Conservation (phyloP, 2,113 vertebrate genomes). For the Chaenogobius annularis region DNA sequence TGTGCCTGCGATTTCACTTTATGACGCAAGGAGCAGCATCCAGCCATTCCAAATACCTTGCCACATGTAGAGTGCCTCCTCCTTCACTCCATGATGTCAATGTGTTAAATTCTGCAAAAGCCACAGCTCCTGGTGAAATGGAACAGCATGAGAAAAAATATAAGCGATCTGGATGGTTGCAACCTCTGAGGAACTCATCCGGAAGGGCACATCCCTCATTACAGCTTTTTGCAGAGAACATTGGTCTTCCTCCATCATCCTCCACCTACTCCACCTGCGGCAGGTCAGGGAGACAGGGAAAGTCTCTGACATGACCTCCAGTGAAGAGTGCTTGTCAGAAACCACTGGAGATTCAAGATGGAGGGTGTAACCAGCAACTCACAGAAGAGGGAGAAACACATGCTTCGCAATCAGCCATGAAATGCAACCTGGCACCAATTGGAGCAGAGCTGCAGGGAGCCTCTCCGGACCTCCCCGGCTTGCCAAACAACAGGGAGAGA, state of each 20-base stretch:
- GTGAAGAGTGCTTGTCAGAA: constrained; percentile 60
- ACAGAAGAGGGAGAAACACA: constrained; percentile 58
- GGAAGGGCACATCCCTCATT: constrained; percentile 65
- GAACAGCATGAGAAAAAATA: constrained; percentile 24
- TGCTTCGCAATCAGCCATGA: constrained; percentile 71
- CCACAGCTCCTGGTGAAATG: constrained; percentile 23
- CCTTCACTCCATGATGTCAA: constrained; percentile 39
- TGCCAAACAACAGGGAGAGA: constrained; percentile 45
- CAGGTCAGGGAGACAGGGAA: constrained; percentile 54
- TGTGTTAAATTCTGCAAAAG: constrained; percentile 31
- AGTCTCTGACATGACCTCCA: constrained; percentile 69
- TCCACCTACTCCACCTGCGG: constrained; percentile 47
- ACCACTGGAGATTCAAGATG: constrained; percentile 66
- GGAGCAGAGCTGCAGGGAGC: constrained; percentile 58
- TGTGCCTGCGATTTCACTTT: constrained; percentile 49
- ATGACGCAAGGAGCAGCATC: constrained; percentile 41
- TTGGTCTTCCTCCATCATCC: constrained; percentile 31
- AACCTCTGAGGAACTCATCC: constrained; percentile 51
- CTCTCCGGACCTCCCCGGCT: constrained; percentile 43
- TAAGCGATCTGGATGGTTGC: constrained; percentile 45
- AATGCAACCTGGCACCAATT: constrained; percentile 69
- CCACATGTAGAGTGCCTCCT: constrained; percentile 32
- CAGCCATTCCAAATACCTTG: constrained; percentile 32
- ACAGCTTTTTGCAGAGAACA: constrained; percentile 56
- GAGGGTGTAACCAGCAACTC: constrained; percentile 46